phyloP scores from a whole-genome alignment of 2,113 vertebrate species.

The Rousettus leschenaultii region DNA sequence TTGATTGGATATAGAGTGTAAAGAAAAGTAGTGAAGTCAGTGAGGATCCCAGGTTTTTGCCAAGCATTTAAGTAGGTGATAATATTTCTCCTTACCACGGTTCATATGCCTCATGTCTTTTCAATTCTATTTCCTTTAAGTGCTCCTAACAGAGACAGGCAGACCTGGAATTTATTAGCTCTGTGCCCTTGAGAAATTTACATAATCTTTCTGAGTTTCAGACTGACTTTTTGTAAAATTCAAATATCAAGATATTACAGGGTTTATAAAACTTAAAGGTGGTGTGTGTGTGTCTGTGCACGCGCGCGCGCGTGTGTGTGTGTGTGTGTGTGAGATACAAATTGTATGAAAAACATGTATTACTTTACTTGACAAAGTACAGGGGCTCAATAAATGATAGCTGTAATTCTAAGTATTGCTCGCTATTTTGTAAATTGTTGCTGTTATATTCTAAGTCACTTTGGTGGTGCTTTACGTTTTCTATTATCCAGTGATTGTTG shows the following conservation, averaged over 20 bases:
- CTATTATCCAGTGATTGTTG: background rate
- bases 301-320: too few relatives aligned
- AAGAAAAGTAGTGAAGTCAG: background rate
- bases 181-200: background rate
- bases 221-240: background rate
- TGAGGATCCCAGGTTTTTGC: background rate
- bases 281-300: too few relatives aligned
- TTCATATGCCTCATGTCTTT: background rate
- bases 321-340: background rate
- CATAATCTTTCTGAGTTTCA: background rate
- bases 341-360: background rate
- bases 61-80: background rate
- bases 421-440: background rate
- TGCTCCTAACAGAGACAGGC: background rate
- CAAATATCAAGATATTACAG: background rate
- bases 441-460: background rate
- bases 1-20: fast-evolving
- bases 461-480: background rate
- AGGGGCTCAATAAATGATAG: background rate
- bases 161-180: background rate
- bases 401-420: background rate
- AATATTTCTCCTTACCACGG: background rate
- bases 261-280: background rate
- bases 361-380: background rate
- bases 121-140: background rate